Evolutionary conservation across 2,113 vertebrate species (phyloP).

Genomic region (Lasiurus cinereus): DNA sequence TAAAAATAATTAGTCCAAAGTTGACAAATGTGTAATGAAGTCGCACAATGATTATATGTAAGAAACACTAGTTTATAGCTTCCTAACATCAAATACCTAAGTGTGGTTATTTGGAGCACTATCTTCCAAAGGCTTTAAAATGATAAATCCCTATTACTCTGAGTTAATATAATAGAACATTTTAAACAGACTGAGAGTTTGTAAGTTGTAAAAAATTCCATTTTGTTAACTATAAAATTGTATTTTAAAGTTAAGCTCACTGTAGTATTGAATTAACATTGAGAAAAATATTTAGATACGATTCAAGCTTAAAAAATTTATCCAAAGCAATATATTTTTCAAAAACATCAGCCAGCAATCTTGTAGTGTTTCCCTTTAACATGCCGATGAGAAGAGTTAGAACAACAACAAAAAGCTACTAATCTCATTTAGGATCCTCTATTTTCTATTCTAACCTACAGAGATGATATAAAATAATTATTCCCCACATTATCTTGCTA

Average conservation of each 20-base stretch:
- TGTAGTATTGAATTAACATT: conserved; percentile 7
- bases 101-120: conserved; percentile 42
- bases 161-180: conserved; percentile 51
- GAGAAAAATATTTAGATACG: conserved; percentile 48
- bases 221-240: conserved; percentile 45
- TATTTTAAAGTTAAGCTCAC: conserved; percentile 62
- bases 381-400: neutral
- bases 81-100: conserved; percentile 76
- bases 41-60: conserved; percentile 85
- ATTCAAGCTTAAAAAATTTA: conserved; percentile 63
- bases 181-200: conserved; percentile 48
- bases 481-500: neutral
- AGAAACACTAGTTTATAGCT: conserved; percentile 77
- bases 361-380: neutral
- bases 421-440: neutral
- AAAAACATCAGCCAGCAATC: neutral
- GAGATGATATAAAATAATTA: conserved; percentile 50
- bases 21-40: conserved; percentile 92
- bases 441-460: conserved; percentile 5
- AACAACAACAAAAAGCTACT: neutral
- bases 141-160: conserved; percentile 68
- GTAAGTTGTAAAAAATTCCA: conserved; percentile 58
- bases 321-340: conserved; percentile 27
- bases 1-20: conserved; percentile 94
- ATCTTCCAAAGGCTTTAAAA: conserved; percentile 63